Conservation (phyloP, 2,113 vertebrate genomes). For the Menura novaehollandiae region DNA sequence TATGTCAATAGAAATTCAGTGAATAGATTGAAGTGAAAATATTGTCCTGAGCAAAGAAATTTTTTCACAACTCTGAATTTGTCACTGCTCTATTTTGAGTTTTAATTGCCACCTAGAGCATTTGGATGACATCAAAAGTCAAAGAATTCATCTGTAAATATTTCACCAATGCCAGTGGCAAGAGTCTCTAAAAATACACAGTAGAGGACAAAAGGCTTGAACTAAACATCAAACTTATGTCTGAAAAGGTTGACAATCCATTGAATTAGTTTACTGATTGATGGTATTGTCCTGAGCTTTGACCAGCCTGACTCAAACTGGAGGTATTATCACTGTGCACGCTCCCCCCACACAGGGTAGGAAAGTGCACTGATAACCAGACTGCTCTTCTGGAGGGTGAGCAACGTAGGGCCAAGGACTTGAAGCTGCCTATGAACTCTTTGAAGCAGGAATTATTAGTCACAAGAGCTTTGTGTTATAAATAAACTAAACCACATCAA, state of each 20-base stretch:
- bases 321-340: neutral
- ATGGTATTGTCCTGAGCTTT: neutral
- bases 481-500: slow-evolving; percentile 62
- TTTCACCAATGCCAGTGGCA: slow-evolving; percentile 25
- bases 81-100: slow-evolving; percentile 6
- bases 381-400: neutral
- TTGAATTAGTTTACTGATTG: neutral
- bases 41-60: neutral
- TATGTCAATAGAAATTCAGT: slow-evolving; percentile 26
- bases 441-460: slow-evolving; percentile 37
- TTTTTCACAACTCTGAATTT: slow-evolving; percentile 13
- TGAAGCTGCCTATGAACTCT: neutral
- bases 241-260: neutral
- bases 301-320: neutral
- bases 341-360: rapidly evolving
- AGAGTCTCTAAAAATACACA: slow-evolving; percentile 39
- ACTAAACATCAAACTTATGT: neutral
- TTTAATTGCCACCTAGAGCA: slow-evolving; percentile 55
- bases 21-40: slow-evolving; percentile 22
- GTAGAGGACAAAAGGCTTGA: neutral
- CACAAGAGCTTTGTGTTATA: slow-evolving; percentile 22
- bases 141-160: slow-evolving; percentile 47
- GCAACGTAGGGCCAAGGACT: neutral
- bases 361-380: neutral
- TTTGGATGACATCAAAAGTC: slow-evolving; percentile 43